Evolutionary conservation across 2,113 vertebrate species (phyloP).

Genomic region (Pardalotus punctatus): DNA sequence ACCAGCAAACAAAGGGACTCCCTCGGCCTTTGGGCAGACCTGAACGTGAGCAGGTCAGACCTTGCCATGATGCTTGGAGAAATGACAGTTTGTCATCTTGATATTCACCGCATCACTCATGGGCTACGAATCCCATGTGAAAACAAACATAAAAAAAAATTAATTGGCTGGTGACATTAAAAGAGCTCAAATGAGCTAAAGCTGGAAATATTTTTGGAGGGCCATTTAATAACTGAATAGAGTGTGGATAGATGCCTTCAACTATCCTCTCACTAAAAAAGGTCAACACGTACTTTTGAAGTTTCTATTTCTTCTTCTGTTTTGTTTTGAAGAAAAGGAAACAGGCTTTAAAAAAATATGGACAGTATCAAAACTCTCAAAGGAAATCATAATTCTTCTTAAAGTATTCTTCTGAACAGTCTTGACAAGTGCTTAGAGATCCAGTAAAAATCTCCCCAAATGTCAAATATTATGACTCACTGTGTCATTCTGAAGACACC

Average conservation of each 20-base stretch:
- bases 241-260: not conserved
- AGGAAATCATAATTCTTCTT: constrained; percentile 52
- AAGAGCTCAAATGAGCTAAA: not conserved
- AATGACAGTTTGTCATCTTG: not conserved
- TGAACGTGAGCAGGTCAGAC: not conserved
- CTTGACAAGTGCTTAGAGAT: constrained; percentile 54
- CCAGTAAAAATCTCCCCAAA: constrained; percentile 50
- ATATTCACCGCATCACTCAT: not conserved
- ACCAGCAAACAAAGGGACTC: not conserved
- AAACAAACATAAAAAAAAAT: not conserved
- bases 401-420: constrained; percentile 27
- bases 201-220: constrained; percentile 18
- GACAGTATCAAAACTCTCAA: constrained; percentile 31
- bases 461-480: constrained; percentile 68
- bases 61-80: not conserved
- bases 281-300: not conserved
- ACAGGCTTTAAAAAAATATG: not conserved
- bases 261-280: not conserved
- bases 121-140: not conserved
- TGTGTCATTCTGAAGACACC: constrained; percentile 47
- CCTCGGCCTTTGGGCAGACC: not conserved
- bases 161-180: not conserved
- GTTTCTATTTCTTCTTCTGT: not conserved
- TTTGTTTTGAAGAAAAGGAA: constrained; percentile 45
- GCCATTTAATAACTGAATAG: not conserved